phyloP scores from a whole-genome alignment of 2,888 invertebrate species.

The Drosophila helvetica region DNA sequence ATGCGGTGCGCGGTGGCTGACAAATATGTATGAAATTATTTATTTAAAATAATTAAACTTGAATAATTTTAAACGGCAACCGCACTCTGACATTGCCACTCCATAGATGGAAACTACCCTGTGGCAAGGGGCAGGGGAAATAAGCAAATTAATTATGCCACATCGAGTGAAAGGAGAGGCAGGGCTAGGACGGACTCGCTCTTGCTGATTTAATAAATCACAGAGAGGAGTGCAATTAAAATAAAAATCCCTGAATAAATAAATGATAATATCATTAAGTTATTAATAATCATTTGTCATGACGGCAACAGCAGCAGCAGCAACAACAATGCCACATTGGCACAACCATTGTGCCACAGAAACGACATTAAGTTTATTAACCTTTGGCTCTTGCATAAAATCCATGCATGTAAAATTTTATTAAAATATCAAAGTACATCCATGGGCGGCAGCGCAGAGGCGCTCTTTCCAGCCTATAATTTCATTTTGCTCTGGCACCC shows the following conservation, averaged over 20 bases:
- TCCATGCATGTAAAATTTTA: conserved; percentile 47
- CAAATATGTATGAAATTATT: conserved; percentile 38
- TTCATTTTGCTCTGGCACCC: conserved; percentile 34
- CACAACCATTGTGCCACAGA: conserved; percentile 48
- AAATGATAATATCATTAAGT: conserved; percentile 74
- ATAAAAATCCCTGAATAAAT: conserved; percentile 53
- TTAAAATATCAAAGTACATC: conserved; percentile 49
- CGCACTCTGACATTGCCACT: conserved; percentile 34
- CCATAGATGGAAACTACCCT: conserved; percentile 2
- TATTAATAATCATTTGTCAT: conserved; percentile 78
- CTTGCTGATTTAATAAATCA: conserved; percentile 38
- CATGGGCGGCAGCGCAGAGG: not conserved
- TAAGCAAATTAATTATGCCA: conserved; percentile 50
- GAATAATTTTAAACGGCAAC: conserved; percentile 31
- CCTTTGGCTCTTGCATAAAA: conserved; percentile 63
- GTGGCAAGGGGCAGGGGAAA: conserved; percentile 5
- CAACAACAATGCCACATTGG: conserved; percentile 30
- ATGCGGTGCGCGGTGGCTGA: not conserved
- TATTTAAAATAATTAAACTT: conserved; percentile 45
- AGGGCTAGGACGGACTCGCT: conserved; percentile 2
- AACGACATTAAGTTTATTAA: conserved; percentile 72
- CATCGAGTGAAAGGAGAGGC: conserved; percentile 7
- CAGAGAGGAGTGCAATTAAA: conserved; percentile 32
- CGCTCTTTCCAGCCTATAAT: conserved; percentile 24
- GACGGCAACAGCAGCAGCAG: conserved; percentile 5